phyloP scores from a whole-genome alignment of 2,797 vertebrate genomes.

The Caiman crocodilus region DNA sequence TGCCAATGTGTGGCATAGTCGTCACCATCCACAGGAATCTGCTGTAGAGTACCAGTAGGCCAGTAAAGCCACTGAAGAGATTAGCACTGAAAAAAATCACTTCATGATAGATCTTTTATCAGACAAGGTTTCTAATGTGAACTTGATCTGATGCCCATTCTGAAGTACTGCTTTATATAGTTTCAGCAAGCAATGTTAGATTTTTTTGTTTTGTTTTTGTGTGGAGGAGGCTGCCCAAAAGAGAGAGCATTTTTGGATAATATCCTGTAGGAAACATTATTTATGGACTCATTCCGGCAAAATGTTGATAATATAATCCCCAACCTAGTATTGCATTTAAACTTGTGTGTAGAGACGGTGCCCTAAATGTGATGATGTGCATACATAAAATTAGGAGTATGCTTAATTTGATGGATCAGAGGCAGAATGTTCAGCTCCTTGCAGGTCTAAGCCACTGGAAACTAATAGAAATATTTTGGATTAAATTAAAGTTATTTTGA shows the following conservation, averaged over 20 bases:
- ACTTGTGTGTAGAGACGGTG: not conserved
- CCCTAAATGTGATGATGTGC: not conserved
- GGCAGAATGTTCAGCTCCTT: not conserved
- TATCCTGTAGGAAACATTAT: not conserved
- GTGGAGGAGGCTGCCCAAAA: not conserved
- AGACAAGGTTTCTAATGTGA: not conserved
- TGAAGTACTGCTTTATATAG: not conserved
- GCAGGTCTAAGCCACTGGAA: accelerated
- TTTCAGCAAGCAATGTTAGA: not conserved
- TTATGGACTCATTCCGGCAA: not conserved
- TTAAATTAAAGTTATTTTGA: not conserved
- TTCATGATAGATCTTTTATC: not conserved
- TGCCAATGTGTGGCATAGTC: not conserved
- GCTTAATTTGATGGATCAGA: not conserved
- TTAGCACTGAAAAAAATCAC: not conserved
- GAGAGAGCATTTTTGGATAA: not conserved
- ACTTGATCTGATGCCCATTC: accelerated
- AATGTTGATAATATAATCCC: not conserved
- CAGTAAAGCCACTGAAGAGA: accelerated
- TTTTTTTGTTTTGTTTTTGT: not conserved
- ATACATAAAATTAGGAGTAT: not conserved
- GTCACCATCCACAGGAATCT: not conserved
- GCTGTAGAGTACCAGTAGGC: not conserved
- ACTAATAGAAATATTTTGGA: not conserved
- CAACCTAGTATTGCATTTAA: not conserved